phyloP scores from a whole-genome alignment of 2,113 vertebrate species.

The Sebastes fasciatus region DNA sequence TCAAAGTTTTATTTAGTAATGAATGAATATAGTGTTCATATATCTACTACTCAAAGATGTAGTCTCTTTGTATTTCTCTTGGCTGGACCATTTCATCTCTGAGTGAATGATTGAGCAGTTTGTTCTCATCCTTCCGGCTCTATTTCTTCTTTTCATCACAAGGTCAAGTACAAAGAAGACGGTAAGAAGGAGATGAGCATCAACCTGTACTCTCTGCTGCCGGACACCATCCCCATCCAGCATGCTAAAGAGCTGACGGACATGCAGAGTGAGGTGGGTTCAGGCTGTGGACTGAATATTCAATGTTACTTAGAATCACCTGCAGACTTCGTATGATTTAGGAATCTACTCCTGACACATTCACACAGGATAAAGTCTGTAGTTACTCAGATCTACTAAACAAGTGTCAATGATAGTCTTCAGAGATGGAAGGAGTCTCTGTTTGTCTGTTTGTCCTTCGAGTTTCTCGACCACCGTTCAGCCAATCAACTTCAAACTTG shows the following conservation, averaged over 20 bases:
- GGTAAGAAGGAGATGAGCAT: conserved; percentile 83
- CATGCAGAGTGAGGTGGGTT: conserved; percentile 70
- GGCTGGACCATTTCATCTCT: background rate
- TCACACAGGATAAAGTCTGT: no score
- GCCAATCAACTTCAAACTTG: no score
- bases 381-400: no score
- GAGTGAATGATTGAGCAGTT: background rate
- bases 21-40: background rate
- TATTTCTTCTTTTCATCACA: background rate
- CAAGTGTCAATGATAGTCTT: no score
- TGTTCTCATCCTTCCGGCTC: background rate
- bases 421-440: no score
- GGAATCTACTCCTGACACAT: background rate
- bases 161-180: conserved; percentile 89
- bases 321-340: background rate
- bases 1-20: background rate
- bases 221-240: conserved; percentile 88
- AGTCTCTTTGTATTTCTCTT: background rate
- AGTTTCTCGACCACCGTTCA: no score
- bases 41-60: background rate
- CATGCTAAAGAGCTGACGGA: conserved; percentile 84
- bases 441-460: no score
- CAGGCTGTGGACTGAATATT: background rate
- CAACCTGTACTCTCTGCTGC: conserved; percentile 87
- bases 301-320: no score